phyloP scores from a whole-genome alignment of 2,797 vertebrate species.

The Cyprinodon diabolis region DNA sequence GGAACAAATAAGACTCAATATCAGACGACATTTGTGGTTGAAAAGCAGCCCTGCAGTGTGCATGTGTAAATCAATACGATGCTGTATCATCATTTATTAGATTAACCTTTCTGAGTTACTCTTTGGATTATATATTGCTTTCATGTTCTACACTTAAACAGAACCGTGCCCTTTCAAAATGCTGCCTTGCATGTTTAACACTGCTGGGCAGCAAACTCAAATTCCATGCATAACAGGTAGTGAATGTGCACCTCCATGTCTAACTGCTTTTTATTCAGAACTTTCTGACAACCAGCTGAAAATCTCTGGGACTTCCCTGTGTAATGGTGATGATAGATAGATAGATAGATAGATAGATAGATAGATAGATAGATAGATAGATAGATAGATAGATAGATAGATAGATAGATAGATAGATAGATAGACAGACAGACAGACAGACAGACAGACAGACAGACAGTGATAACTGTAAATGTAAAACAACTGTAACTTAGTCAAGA shows the following conservation, averaged over 20 bases:
- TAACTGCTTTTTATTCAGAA: neutral
- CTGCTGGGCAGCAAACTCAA: neutral
- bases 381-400: no score
- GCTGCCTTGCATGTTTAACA: neutral
- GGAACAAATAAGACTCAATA: neutral
- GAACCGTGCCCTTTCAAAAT: neutral
- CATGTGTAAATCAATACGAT: conserved; percentile 2
- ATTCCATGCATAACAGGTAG: neutral
- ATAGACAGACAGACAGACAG: no score
- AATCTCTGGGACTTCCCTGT: neutral
- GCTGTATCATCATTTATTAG: neutral
- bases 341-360: no score
- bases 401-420: no score
- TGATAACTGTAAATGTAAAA: no score
- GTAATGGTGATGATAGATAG: no score
- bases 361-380: no score
- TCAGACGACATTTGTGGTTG: neutral
- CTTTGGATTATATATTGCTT: neutral
- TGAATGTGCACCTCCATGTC: neutral
- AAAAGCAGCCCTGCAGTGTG: neutral
- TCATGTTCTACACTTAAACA: neutral
- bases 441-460: no score
- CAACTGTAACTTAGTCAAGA: no score
- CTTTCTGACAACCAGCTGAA: neutral
- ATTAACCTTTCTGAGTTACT: neutral